Conservation (phyloP, 1,140 invertebrate species). For the Psix sp. region DNA sequence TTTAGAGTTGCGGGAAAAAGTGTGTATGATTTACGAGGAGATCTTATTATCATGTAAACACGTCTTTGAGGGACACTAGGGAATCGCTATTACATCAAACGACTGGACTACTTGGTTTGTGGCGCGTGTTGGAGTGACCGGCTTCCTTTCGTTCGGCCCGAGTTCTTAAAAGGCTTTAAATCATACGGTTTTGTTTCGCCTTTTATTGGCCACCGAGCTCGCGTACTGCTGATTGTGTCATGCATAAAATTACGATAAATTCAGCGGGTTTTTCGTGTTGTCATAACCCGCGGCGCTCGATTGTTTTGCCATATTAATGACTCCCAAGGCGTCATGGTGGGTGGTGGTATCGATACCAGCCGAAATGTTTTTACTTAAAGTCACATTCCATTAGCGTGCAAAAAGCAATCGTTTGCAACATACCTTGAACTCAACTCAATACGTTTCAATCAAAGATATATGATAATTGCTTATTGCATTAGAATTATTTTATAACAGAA, state of each 20-base stretch:
- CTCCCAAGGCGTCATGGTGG: constrained; percentile 63
- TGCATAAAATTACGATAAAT: constrained; percentile 77
- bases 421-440: too few relatives aligned
- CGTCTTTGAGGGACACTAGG: constrained; percentile 32
- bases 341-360: constrained; percentile 50
- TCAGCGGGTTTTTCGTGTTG: constrained; percentile 65
- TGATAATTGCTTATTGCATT: too few relatives aligned
- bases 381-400: constrained; percentile 15
- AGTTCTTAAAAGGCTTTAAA: constrained; percentile 62
- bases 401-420: too few relatives aligned
- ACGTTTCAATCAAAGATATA: too few relatives aligned
- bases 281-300: constrained; percentile 68
- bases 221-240: constrained; percentile 70
- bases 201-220: constrained; percentile 60
- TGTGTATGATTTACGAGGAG: constrained; percentile 30
- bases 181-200: constrained; percentile 62
- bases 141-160: constrained; percentile 50
- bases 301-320: constrained; percentile 66
- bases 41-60: constrained; percentile 48
- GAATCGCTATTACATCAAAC: constrained; percentile 27
- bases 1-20: too few relatives aligned
- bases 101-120: constrained; percentile 41
- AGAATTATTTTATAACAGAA: too few relatives aligned
- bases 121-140: constrained; percentile 50
- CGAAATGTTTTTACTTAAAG: constrained; percentile 30